These are phyloP conservation scores for Scelioninae gen. 2 DNA, from an alignment of 2,888 invertebrate species.

Conservation along the genomic window DNA sequence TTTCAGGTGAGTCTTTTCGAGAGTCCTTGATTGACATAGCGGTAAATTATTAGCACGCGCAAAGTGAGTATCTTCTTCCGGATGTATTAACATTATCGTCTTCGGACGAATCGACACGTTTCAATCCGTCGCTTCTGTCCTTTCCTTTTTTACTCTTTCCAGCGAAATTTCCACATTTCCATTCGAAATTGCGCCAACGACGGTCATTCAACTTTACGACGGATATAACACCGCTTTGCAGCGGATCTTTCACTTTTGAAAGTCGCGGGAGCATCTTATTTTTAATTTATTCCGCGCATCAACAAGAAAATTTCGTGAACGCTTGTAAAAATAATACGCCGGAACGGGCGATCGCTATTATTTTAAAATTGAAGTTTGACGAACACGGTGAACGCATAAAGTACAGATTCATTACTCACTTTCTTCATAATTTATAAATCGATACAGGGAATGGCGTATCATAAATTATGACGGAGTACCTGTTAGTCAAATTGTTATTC, in stretches of 20 bases:
- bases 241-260: slow-evolving; percentile 35
- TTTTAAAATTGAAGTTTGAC: slow-evolving; percentile 44
- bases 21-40: slow-evolving; percentile 51
- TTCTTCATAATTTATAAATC: slow-evolving; percentile 36
- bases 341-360: slow-evolving; percentile 33
- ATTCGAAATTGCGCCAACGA: slow-evolving; percentile 32
- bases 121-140: not conserved
- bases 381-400: slow-evolving; percentile 30
- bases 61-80: slow-evolving; percentile 49
- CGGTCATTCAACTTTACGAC: slow-evolving; percentile 54
- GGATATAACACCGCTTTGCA: slow-evolving; percentile 21
- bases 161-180: slow-evolving; percentile 26
- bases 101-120: slow-evolving; percentile 14
- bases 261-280: slow-evolving; percentile 20
- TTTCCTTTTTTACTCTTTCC: not conserved
- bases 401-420: slow-evolving; percentile 46
- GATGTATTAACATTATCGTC: slow-evolving; percentile 26
- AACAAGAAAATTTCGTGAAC: slow-evolving; percentile 19
- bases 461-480: slow-evolving; percentile 32
- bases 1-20: slow-evolving; percentile 57
- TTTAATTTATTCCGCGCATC: slow-evolving; percentile 40
- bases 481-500: slow-evolving; percentile 40
- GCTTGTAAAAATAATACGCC: slow-evolving; percentile 28
- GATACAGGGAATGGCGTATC: slow-evolving; percentile 17
- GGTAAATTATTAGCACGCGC: slow-evolving; percentile 50